A percentile compares a stretch with the other conserved stretches of the same genome.
phyloP scores from a whole-genome alignment of 2,113 vertebrate species.

The Cricetomys ansorgei region DNA sequence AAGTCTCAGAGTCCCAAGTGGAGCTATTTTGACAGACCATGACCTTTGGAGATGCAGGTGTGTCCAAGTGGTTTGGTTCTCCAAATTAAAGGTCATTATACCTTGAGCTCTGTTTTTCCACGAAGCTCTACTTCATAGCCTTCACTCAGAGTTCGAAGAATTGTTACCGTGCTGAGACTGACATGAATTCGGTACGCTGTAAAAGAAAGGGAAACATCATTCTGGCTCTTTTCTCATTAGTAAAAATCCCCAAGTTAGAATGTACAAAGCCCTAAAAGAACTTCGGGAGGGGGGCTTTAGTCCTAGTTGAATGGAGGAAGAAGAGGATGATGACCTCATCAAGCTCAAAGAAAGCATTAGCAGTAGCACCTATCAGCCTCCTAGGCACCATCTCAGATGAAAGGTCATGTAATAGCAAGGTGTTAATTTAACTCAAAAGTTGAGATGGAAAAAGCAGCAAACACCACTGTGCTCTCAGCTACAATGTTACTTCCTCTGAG shows the following conservation, averaged over 20 bases:
- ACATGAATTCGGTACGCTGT: slow-evolving; percentile 96
- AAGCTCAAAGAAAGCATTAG: slow-evolving; percentile 14
- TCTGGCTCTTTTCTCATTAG: not conserved
- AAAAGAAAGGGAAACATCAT: slow-evolving; percentile 49
- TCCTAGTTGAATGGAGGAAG: not conserved
- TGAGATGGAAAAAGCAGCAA: slow-evolving; percentile 28
- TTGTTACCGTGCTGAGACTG: slow-evolving; percentile 93
- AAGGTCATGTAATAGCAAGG: slow-evolving; percentile 44
- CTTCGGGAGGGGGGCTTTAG: not conserved
- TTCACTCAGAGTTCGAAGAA: slow-evolving; percentile 90
- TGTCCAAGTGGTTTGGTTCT: slow-evolving; percentile 27
- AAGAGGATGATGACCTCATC: not conserved
- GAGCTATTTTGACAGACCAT: slow-evolving; percentile 52
- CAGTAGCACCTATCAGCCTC: slow-evolving; percentile 11
- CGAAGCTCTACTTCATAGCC: slow-evolving; percentile 93
- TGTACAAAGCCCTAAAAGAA: not conserved
- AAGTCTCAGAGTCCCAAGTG: slow-evolving; percentile 35
- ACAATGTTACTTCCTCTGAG: slow-evolving; percentile 15
- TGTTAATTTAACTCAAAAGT: slow-evolving; percentile 51
- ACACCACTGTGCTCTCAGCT: not conserved
- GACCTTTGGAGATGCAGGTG: slow-evolving; percentile 50
- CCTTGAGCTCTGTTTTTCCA: slow-evolving; percentile 95
- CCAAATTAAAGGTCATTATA: slow-evolving; percentile 80
- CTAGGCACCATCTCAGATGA: slow-evolving; percentile 40
- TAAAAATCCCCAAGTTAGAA: slow-evolving; percentile 18